These are phyloP conservation scores for Esox niger DNA, from an alignment of 2,113 vertebrate genomes.

Conservation along the genomic window DNA sequence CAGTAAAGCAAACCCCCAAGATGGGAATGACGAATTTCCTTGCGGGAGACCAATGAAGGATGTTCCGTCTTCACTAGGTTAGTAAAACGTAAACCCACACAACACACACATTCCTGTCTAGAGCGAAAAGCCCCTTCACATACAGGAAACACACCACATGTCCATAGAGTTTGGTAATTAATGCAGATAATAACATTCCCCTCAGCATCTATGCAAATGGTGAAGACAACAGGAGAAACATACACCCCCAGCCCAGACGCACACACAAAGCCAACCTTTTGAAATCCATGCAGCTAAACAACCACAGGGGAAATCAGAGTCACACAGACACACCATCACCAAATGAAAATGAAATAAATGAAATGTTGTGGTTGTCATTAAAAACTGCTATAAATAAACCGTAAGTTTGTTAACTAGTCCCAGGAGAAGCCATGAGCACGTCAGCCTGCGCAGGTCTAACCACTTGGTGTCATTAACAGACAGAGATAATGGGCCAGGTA, in stretches of 20 bases:
- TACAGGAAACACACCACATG: conserved; percentile 27
- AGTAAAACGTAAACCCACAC: too few relatives aligned
- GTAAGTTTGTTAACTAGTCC: conserved; percentile 62
- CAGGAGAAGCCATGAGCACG: conserved; percentile 51
- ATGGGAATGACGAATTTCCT: too few relatives aligned
- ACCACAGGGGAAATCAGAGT: conserved; percentile 27
- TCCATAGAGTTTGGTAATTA: conserved; percentile 61
- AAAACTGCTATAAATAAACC: conserved; percentile 68
- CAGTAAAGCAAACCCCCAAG: too few relatives aligned
- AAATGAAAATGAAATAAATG: conserved; percentile 34
- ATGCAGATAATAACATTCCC: conserved; percentile 51
- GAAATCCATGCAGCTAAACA: conserved; percentile 15
- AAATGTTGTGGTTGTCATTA: conserved; percentile 55
- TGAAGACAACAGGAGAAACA: background rate
- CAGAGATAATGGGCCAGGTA: conserved; percentile 53
- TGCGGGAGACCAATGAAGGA: too few relatives aligned
- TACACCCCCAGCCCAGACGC: background rate
- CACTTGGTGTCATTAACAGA: conserved; percentile 56
- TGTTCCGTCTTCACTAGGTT: too few relatives aligned
- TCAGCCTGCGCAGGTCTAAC: conserved; percentile 58
- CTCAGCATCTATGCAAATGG: conserved; percentile 51
- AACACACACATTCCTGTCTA: too few relatives aligned
- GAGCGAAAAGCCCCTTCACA: too few relatives aligned
- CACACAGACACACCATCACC: conserved; percentile 13
- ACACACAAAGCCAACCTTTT: conserved; percentile 13